Base-by-base conservation (phyloP, 2,888 invertebrate genomes). In the Chrysina gloriosa region DNA sequence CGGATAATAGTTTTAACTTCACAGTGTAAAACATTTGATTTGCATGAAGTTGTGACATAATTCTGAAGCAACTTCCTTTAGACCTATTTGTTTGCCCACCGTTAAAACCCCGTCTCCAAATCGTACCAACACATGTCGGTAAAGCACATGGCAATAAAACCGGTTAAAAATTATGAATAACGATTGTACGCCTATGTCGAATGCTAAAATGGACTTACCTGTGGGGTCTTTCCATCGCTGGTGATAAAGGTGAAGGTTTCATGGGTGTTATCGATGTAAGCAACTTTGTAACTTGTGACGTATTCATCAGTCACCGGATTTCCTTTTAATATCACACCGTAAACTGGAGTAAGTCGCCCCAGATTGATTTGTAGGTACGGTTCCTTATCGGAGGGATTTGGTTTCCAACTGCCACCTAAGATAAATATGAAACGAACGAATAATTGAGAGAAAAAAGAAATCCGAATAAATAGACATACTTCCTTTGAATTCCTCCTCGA, bases 251-350 rank as follows among this genome's bases (percentile, higher is more conserved):
- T 45, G 48, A 70, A 74, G 16, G 65, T 63, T 7, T 50, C 27
- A 23, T 69, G 68, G 6, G 82, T 79, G 0, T 89, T 90, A 77
- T 93, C 90, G 7, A 93, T 92, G 76, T 92, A 91, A 71, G 90
- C 77, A 2, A 93, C 85, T 76, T 89, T 87, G 77, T 92, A 95
- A 75, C 92, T 90, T 14, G 92, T 93, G 39, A 95, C 92, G 80
- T 89, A 93, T 77, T 92, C 88, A 72, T 91, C 86, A 68, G 87
- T 87, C 1, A 87, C 76, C 0, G 90, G 88, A 78, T 88, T 90
- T 16, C 95, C 95, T 76, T 90, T 90, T 72, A 93, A 81, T 6
- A 88, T 82, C 0, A 94, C 85, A 0, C 94, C 95, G 77, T 92
- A 93, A 14, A 96, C 80, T 0, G 92, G 89, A 76, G 90, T 89